A percentile compares a stretch with the other conserved stretches of the same genome.
These are phyloP conservation scores for Cancer borealis DNA, from an alignment of 2,888 invertebrate species.

Conservation along the genomic window DNA sequence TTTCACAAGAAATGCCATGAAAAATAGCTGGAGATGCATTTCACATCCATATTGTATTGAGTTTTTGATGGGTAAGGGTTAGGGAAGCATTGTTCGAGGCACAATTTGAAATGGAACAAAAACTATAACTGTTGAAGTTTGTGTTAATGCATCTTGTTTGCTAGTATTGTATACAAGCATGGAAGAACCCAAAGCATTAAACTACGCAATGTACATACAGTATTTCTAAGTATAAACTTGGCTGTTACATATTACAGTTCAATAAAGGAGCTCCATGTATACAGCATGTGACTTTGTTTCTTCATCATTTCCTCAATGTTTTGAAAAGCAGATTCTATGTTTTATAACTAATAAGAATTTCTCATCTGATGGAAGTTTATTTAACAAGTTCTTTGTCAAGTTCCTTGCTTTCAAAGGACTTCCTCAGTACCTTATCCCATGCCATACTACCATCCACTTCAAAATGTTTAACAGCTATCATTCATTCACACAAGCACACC, in stretches of 20 bases:
- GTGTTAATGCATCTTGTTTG: conserved; percentile 28
- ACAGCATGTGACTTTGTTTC: conserved; percentile 22
- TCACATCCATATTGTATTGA: neutral
- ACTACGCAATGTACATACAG: conserved; percentile 36
- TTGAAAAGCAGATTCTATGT: neutral
- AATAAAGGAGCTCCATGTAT: conserved; percentile 38
- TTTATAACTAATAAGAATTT: neutral
- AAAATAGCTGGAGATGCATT: neutral
- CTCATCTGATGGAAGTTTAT: neutral
- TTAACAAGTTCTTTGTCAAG: neutral
- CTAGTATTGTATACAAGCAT: conserved; percentile 36
- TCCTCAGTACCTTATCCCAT: neutral
- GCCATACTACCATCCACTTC: too few relatives aligned
- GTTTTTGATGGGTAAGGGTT: neutral
- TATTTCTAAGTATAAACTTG: conserved; percentile 35
- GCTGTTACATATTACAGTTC: conserved; percentile 35
- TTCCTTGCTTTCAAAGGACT: neutral
- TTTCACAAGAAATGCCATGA: neutral
- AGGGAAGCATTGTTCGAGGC: neutral
- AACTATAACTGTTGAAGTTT: neutral
- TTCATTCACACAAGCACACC: too few relatives aligned
- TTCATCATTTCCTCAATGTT: neutral
- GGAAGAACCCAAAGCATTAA: conserved; percentile 29
- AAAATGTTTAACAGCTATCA: too few relatives aligned
- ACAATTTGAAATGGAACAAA: conserved; percentile 26